phyloP scores from a whole-genome alignment of 2,113 vertebrate species.

The Verasper variegatus region DNA sequence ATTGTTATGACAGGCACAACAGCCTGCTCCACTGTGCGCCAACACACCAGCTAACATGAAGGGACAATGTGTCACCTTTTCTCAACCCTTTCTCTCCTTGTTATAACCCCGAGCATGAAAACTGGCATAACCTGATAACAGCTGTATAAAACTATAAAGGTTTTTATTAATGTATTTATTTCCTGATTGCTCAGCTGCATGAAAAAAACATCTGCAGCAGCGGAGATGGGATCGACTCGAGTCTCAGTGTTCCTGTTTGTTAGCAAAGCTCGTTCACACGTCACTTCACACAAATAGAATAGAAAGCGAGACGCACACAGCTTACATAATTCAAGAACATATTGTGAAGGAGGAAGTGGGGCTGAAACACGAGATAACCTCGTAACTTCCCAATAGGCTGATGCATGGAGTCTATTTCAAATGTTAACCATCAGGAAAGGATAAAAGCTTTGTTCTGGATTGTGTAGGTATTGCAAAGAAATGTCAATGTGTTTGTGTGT shows the following conservation, averaged over 20 bases:
- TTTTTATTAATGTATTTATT: not conserved
- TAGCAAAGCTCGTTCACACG: slow-evolving; percentile 56
- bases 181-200: slow-evolving; percentile 31
- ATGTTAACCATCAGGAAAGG: not conserved
- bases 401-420: slow-evolving; percentile 12
- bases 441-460: not conserved
- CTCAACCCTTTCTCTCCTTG: too few relatives aligned
- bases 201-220: slow-evolving; percentile 25
- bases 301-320: slow-evolving; percentile 52
- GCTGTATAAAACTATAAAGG: not conserved
- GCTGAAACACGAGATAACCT: slow-evolving; percentile 72
- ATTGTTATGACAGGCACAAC: not conserved
- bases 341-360: slow-evolving; percentile 65
- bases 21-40: slow-evolving; percentile 1
- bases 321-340: slow-evolving; percentile 75
- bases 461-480: not conserved
- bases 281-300: slow-evolving; percentile 39
- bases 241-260: slow-evolving; percentile 54
- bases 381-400: slow-evolving; percentile 63
- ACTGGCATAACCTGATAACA: not conserved
- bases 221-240: slow-evolving; percentile 16
- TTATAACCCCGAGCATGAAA: too few relatives aligned
- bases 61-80: slow-evolving; percentile 50
- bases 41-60: slow-evolving; percentile 33
- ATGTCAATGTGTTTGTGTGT: not conserved